Conservation (phyloP, 2,797 vertebrate species). For the Ataeniobius toweri region DNA sequence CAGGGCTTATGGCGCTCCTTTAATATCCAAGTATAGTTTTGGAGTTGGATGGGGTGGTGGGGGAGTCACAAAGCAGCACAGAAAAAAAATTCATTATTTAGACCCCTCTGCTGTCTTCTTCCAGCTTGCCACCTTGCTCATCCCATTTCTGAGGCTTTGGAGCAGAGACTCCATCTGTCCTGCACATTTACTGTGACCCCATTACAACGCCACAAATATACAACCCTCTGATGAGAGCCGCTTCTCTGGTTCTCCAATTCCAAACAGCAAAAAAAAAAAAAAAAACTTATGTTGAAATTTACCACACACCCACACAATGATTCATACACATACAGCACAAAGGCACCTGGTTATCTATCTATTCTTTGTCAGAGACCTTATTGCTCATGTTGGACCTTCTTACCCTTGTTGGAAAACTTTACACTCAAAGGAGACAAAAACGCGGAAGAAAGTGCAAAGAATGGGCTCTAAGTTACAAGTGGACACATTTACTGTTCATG, state of each 20-base stretch:
- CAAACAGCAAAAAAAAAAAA: slow-evolving; percentile 29
- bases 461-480: slow-evolving; percentile 4
- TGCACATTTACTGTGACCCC: slow-evolving; percentile 69
- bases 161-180: slow-evolving; percentile 67
- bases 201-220: slow-evolving; percentile 72
- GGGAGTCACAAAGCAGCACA: slow-evolving; percentile 72
- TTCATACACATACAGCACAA: slow-evolving; percentile 24
- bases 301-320: slow-evolving; percentile 31
- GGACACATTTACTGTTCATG: slow-evolving; percentile 11
- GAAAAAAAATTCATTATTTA: slow-evolving; percentile 74
- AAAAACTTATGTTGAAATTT: slow-evolving; percentile 46
- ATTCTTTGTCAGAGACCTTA: slow-evolving; percentile 34
- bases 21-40: slow-evolving; percentile 86
- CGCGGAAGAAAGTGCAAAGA: neutral
- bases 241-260: slow-evolving; percentile 44
- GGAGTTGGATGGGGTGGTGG: slow-evolving; percentile 17
- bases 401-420: neutral
- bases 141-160: slow-evolving; percentile 66
- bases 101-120: slow-evolving; percentile 48
- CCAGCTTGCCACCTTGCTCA: slow-evolving; percentile 48
- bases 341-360: slow-evolving; percentile 28
- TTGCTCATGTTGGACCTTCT: neutral
- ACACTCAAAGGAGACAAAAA: neutral
- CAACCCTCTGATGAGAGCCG: slow-evolving; percentile 64
- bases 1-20: slow-evolving; percentile 78